Evolutionary conservation across 1,140 invertebrate species (phyloP).

Genomic region (Pararge aegeria): DNA sequence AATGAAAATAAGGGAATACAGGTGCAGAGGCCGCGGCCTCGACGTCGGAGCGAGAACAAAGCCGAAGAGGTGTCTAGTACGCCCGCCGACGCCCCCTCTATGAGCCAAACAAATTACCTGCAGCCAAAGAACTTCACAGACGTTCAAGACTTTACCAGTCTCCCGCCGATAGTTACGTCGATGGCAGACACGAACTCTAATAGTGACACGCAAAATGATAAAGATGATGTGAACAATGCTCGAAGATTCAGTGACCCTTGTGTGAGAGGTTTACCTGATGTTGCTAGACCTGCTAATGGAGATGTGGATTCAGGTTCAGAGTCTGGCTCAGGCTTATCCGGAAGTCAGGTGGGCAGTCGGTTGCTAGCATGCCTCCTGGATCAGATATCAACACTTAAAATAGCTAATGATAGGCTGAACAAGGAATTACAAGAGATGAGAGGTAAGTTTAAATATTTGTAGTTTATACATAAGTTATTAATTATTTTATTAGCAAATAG

Average conservation of each 20-base stretch:
- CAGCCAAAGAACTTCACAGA: slow-evolving; percentile 70
- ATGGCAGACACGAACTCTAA: slow-evolving; percentile 67
- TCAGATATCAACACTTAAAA: slow-evolving; percentile 71
- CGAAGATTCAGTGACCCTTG: slow-evolving; percentile 76
- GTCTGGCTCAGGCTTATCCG: slow-evolving; percentile 58
- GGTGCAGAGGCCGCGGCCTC: slow-evolving; percentile 52
- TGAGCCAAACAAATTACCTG: slow-evolving; percentile 49
- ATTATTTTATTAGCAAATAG: background rate
- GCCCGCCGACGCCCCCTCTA: slow-evolving; percentile 31
- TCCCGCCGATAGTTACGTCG: slow-evolving; percentile 68
- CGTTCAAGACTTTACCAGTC: slow-evolving; percentile 64
- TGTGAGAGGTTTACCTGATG: slow-evolving; percentile 65
- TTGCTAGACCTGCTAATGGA: slow-evolving; percentile 60
- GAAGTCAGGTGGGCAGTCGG: slow-evolving; percentile 66
- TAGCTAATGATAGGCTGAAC: slow-evolving; percentile 70
- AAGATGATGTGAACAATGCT: slow-evolving; percentile 57
- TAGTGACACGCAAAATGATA: slow-evolving; percentile 61
- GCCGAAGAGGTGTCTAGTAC: slow-evolving; percentile 57
- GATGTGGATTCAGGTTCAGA: slow-evolving; percentile 66
- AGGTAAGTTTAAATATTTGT: slow-evolving; percentile 50
- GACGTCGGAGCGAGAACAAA: slow-evolving; percentile 49
- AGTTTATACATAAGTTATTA: no score
- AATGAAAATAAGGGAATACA: slow-evolving; percentile 57
- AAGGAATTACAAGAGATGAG: slow-evolving; percentile 73
- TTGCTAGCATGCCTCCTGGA: slow-evolving; percentile 71